Evolutionary conservation across 1,140 invertebrate species (phyloP).

Genomic region (Capitella teleta): DNA sequence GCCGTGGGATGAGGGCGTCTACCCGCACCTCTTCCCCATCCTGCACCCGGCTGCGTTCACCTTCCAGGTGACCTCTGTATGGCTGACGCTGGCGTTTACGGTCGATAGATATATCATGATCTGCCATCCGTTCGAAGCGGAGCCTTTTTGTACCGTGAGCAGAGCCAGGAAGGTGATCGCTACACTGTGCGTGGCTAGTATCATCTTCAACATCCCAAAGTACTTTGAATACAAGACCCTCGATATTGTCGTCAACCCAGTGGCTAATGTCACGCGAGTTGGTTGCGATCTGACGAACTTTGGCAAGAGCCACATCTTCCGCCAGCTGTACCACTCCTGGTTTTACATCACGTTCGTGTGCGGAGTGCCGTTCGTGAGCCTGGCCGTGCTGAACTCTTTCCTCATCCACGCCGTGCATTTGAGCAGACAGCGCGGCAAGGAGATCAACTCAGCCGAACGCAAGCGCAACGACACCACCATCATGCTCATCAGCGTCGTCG

Average conservation of each 20-base stretch:
- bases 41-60: constrained; percentile 32
- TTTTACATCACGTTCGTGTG: constrained; percentile 36
- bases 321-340: constrained; percentile 34
- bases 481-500: constrained; percentile 40
- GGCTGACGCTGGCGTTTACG: constrained; percentile 40
- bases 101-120: constrained; percentile 43
- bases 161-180: constrained; percentile 28
- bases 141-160: constrained; percentile 28
- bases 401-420: constrained; percentile 36
- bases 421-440: constrained; percentile 22
- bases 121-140: constrained; percentile 39
- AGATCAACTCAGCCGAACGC: constrained; percentile 33
- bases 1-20: constrained; percentile 16
- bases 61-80: constrained; percentile 39
- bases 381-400: constrained; percentile 35
- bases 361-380: constrained; percentile 33
- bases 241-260: not conserved
- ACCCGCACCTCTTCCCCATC: constrained; percentile 31
- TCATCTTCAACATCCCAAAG: constrained; percentile 32
- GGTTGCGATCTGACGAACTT: constrained; percentile 22
- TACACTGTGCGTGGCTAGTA: constrained; percentile 20
- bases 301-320: constrained; percentile 25
- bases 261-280: constrained; percentile 4
- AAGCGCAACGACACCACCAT: constrained; percentile 39
- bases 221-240: constrained; percentile 36